These are phyloP conservation scores for Phrynosoma platyrhinos DNA, from an alignment of 2,113 vertebrate genomes.

Conservation along the genomic window DNA sequence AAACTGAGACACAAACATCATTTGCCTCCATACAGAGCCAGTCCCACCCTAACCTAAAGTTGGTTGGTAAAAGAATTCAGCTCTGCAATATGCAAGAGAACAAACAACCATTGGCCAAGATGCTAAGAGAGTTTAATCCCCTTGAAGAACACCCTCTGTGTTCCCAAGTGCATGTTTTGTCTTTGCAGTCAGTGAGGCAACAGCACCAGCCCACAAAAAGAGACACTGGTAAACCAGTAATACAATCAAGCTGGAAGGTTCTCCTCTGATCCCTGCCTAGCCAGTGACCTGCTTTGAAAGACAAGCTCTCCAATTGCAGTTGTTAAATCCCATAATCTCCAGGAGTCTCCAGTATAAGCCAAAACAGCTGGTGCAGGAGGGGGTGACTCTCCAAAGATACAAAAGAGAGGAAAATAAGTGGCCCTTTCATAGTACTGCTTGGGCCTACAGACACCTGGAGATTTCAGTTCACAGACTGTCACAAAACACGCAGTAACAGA, in stretches of 20 bases:
- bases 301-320: background rate
- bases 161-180: background rate
- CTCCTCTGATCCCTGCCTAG: background rate
- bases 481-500: background rate
- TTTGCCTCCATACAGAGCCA: background rate
- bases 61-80: constrained; percentile 8
- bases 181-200: background rate
- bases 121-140: constrained; percentile 3
- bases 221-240: background rate
- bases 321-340: background rate
- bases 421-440: too few species aligned
- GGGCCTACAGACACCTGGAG: background rate
- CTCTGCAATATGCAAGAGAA: background rate
- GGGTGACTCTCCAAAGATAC: background rate
- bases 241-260: background rate
- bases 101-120: background rate
- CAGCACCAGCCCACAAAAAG: background rate
- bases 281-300: constrained; percentile 22
- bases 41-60: background rate
- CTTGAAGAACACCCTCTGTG: background rate
- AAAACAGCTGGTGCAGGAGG: constrained; percentile 6
- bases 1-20: background rate
- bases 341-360: constrained; percentile 9
- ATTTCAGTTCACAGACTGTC: background rate
- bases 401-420: background rate